These are phyloP conservation scores for Plutomurus gul DNA, from an alignment of 1,140 invertebrate species.

Conservation along the genomic window DNA sequence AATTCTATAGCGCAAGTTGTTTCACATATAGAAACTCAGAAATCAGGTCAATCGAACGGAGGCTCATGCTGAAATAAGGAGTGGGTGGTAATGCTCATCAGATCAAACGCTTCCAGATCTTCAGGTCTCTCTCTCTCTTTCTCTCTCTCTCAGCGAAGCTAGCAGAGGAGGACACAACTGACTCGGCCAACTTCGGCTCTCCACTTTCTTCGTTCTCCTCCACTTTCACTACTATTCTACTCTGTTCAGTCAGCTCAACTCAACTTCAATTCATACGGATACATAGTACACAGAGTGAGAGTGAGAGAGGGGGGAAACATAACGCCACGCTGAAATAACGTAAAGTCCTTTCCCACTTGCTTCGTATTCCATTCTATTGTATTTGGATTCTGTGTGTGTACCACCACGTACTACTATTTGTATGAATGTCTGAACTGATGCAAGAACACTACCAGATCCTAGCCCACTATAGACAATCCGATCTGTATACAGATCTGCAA, in stretches of 20 bases:
- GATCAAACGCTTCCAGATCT: conserved; percentile 43
- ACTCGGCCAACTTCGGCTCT: conserved; percentile 13
- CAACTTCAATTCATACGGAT: neutral
- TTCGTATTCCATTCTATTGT: too few species aligned
- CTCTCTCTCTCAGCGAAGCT: neutral
- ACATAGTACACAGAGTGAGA: too few species aligned
- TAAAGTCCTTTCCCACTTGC: too few species aligned
- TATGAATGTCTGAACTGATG: too few species aligned
- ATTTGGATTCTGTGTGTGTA: too few species aligned
- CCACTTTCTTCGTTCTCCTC: neutral
- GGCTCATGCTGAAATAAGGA: conserved; percentile 46
- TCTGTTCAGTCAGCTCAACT: neutral
- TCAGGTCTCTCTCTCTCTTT: conserved; percentile 32
- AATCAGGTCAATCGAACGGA: conserved; percentile 51
- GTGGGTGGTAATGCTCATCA: conserved; percentile 44
- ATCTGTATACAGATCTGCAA: too few species aligned
- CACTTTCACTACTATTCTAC: neutral
- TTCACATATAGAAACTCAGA: conserved; percentile 38
- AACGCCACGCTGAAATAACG: too few species aligned
- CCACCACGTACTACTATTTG: too few species aligned
- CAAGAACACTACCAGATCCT: too few species aligned
- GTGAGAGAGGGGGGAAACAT: too few species aligned
- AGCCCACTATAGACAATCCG: too few species aligned
- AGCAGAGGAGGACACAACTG: conserved; percentile 30
- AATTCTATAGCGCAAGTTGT: neutral